Evolutionary conservation across 2,113 vertebrate species (phyloP).

Genomic region (Condylura cristata): DNA sequence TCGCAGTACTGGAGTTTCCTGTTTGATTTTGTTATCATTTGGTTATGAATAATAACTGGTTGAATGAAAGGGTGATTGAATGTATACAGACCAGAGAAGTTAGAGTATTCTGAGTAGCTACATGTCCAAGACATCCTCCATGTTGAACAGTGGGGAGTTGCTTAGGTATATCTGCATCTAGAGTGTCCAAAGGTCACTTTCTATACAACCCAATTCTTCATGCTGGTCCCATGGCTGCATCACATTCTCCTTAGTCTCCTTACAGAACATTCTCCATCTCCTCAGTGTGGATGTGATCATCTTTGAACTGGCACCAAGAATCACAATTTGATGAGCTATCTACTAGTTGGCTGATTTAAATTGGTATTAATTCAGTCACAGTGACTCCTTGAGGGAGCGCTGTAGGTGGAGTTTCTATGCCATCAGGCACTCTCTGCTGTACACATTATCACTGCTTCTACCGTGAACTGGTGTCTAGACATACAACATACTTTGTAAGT

Average conservation of each 20-base stretch:
- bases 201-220: background rate
- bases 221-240: background rate
- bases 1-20: too few relatives aligned
- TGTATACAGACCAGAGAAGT: background rate
- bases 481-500: background rate
- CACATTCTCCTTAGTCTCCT: background rate
- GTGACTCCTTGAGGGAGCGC: background rate
- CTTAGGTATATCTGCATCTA: background rate
- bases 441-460: background rate
- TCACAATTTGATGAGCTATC: background rate
- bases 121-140: background rate
- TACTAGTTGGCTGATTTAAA: background rate
- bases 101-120: background rate
- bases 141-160: background rate
- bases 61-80: background rate
- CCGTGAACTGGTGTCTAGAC: background rate
- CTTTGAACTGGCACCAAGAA: background rate
- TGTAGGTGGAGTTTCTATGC: background rate
- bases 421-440: background rate
- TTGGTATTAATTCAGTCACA: background rate
- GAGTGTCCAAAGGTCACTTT: background rate
- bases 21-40: background rate
- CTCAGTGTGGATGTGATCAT: background rate
- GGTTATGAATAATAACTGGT: background rate
- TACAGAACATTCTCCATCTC: conserved; percentile 45